Base-by-base conservation (phyloP, 2,888 invertebrate species). In the Deilephila elpenor region DNA sequence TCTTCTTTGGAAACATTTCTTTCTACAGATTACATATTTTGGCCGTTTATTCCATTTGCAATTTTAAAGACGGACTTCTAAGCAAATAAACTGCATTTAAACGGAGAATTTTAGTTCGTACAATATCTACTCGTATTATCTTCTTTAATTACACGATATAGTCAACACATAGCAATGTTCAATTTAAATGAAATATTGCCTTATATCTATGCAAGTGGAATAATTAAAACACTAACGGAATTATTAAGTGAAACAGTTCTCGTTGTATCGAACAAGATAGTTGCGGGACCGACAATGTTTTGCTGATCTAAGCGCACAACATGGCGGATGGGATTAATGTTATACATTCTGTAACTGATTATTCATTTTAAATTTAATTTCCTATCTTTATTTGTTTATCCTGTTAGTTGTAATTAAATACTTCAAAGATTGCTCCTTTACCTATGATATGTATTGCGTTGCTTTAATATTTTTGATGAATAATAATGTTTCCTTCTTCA, bases 201-300 rank as follows among this genome's bases (percentile, higher is more conserved):
- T 80, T 78, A 81, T 82, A 83, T 82, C 77, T 83, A 25, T 86
- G 85, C 84, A 81, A 82, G 79, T 80, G 86, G 81, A 86, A 87
- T 90, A 89, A 90, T 90, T 88, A 89, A 90, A 89, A 85, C 86
- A 86, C 87, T 87, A 88, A 86, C 84, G 82, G 86, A 86, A 86
- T 88, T 87, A 89, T 86, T 90, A 87, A 88, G 82, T 78, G 83
- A 83, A 67, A 85, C 84, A 87, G 84, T 86, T 82, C 67, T 84
- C 82, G 80, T 84, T 84, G 85, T 84, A 86, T 83, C 82, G 87
- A 86, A 91, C 91, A 91, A 86, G 91, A 86, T 88, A 86, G 84
- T 89, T 87, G 91, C 87, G 90, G 88, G 83, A 73, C 88, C 84
- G 72, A 79, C 75, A 76, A 75, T 75, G 77, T 76, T 78, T 80